phyloP scores from a whole-genome alignment of 2,797 vertebrate species.

The Threskiornis aethiopicus region DNA sequence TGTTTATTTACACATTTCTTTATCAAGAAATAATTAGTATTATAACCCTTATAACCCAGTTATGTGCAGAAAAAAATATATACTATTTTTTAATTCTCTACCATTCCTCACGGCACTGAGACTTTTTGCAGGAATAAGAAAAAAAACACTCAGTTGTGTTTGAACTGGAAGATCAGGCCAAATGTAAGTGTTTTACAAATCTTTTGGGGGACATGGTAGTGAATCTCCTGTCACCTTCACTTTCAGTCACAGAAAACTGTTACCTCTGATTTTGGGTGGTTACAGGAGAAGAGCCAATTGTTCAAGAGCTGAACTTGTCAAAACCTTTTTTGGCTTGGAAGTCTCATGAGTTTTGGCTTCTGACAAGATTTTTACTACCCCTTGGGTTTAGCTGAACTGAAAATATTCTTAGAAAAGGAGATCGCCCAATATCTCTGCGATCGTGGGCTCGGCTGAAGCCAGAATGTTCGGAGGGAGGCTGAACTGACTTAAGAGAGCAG shows the following conservation, averaged over 20 bases:
- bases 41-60: background rate
- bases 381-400: background rate
- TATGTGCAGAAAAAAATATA: background rate
- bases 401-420: constrained; percentile 10
- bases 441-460: background rate
- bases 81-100: background rate
- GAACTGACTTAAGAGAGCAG: background rate
- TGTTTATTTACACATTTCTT: background rate
- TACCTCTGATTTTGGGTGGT: background rate
- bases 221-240: background rate
- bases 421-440: background rate
- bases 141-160: background rate
- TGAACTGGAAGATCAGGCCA: background rate
- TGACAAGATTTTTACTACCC: background rate
- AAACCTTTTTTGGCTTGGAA: background rate
- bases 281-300: background rate
- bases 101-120: background rate
- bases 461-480: background rate
- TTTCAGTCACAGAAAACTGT: background rate
- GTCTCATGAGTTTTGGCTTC: background rate
- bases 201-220: background rate
- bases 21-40: background rate
- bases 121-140: background rate
- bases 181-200: background rate
- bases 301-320: background rate